These are phyloP conservation scores for Phymorhynchus buccinoides DNA, from an alignment of 1,140 invertebrate genomes.

Conservation along the genomic window DNA sequence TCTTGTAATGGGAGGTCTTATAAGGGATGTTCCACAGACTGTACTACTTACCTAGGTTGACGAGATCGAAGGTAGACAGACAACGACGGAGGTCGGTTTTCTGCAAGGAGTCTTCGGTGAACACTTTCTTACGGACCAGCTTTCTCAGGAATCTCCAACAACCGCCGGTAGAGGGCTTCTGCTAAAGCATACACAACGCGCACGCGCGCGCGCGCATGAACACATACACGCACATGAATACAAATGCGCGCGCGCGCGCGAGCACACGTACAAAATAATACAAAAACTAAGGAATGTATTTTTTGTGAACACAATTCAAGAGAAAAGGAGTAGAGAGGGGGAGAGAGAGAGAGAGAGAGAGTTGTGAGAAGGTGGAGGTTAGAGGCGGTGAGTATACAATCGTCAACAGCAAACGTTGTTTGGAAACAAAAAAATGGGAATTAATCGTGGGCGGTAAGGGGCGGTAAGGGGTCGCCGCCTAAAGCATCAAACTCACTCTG, in stretches of 20 bases:
- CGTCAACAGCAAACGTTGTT: too few species aligned
- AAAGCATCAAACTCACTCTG: too few species aligned
- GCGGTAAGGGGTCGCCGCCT: background rate
- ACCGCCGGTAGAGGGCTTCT: background rate
- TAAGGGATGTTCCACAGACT: background rate
- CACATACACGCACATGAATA: background rate
- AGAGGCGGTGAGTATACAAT: too few species aligned
- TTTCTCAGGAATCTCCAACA: slow-evolving; percentile 20
- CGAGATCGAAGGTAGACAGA: slow-evolving; percentile 74
- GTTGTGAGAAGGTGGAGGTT: background rate
- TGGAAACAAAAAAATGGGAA: background rate
- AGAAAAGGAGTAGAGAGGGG: background rate
- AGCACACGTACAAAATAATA: background rate
- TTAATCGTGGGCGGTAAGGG: background rate
- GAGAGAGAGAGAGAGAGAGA: slow-evolving; percentile 7
- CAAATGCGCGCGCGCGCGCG: too few species aligned
- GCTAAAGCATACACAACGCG: background rate
- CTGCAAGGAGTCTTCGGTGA: slow-evolving; percentile 52
- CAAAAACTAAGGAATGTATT: background rate
- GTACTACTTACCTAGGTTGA: slow-evolving; percentile 53
- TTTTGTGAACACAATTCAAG: background rate
- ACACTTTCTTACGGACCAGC: slow-evolving; percentile 57
- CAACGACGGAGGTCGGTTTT: slow-evolving; percentile 82
- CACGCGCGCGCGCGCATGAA: background rate
- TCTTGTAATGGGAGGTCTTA: too few species aligned